Evolutionary conservation across 1,140 invertebrate genomes (phyloP).

Genomic region (Meloidogyne exigua): DNA sequence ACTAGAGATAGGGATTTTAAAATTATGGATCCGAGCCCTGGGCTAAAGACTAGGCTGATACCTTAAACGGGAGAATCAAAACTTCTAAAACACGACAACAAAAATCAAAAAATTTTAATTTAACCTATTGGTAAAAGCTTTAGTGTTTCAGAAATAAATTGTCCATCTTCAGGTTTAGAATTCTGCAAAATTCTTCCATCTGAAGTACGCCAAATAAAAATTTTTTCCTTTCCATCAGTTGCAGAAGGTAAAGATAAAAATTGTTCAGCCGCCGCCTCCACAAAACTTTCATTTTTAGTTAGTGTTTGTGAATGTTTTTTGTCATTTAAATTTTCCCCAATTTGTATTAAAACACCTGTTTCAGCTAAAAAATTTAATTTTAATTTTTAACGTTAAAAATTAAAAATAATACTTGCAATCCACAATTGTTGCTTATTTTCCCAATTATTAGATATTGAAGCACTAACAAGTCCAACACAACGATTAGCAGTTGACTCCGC

Average conservation of each 20-base stretch:
- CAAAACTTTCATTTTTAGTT: neutral
- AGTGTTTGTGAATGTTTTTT: neutral
- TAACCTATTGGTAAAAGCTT: neutral
- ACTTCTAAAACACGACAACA: too few relatives aligned
- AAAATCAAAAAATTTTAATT: too few relatives aligned
- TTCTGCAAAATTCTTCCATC: constrained; percentile 10
- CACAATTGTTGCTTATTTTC: neutral
- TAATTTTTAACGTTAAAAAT: neutral
- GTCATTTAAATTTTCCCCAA: neutral
- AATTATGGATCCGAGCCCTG: too few relatives aligned
- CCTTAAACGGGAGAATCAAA: too few relatives aligned
- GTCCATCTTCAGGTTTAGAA: neutral
- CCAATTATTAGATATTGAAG: constrained; percentile 23
- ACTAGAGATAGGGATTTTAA: too few relatives aligned
- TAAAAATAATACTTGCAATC: neutral
- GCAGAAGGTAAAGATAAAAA: neutral
- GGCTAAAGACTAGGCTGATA: too few relatives aligned
- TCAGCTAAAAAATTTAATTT: neutral
- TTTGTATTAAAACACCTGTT: neutral
- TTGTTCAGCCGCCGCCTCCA: neutral
- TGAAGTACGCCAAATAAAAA: constrained; percentile 16
- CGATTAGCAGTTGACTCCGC: constrained; percentile 6
- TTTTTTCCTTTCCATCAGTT: neutral
- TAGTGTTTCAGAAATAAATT: neutral
- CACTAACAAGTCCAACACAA: constrained; percentile 27